Conservation (phyloP, 2,888 invertebrate species). For the Drosophila fulvimacula region DNA sequence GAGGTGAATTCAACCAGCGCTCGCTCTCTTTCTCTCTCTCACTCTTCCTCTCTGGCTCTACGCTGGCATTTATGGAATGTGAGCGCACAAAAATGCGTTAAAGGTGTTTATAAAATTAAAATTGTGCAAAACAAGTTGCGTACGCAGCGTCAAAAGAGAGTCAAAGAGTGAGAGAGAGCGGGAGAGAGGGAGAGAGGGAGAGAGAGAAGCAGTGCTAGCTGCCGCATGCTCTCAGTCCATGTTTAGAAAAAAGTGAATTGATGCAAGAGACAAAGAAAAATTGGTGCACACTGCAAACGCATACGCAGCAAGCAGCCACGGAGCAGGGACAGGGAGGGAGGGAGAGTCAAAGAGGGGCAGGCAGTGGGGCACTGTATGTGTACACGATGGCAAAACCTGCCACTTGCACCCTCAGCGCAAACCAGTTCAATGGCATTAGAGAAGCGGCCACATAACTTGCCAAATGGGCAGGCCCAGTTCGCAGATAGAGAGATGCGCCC, state of each 20-base stretch:
- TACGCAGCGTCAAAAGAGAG: constrained; percentile 41
- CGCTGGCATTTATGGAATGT: constrained; percentile 78
- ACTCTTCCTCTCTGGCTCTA: constrained; percentile 16
- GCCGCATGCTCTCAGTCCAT: constrained; percentile 20
- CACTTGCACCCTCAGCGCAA: constrained; percentile 74
- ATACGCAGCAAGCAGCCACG: constrained; percentile 29
- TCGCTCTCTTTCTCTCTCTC: constrained; percentile 16
- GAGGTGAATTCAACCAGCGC: constrained; percentile 63
- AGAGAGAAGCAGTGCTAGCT: constrained; percentile 14
- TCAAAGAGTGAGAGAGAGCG: constrained; percentile 8
- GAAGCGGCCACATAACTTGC: constrained; percentile 75
- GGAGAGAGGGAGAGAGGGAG: constrained; percentile 1
- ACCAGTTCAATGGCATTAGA: constrained; percentile 77
- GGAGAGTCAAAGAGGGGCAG: background rate
- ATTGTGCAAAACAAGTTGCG: constrained; percentile 80
- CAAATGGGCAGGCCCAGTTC: constrained; percentile 73
- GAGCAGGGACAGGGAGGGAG: background rate
- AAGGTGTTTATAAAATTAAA: constrained; percentile 80
- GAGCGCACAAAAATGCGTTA: constrained; percentile 80
- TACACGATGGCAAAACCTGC: constrained; percentile 59
- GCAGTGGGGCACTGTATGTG: constrained; percentile 14
- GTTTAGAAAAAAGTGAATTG: constrained; percentile 78
- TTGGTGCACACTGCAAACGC: constrained; percentile 69
- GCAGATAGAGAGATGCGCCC: constrained; percentile 17
- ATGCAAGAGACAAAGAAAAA: constrained; percentile 76